Conservation (phyloP, 2,797 vertebrate genomes). For the Helicolenus hilgendorfi region DNA sequence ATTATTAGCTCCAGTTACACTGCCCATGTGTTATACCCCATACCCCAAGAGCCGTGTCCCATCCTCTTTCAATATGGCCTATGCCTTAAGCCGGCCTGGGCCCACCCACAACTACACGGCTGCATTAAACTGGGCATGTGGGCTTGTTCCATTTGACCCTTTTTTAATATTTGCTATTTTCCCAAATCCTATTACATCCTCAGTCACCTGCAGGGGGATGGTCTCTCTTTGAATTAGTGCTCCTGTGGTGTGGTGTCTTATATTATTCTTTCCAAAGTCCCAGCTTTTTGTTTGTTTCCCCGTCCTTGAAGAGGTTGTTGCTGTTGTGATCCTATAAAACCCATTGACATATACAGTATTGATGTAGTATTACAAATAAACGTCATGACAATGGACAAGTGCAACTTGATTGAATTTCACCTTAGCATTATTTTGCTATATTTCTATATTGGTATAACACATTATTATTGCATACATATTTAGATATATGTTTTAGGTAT, state of each 20-base stretch:
- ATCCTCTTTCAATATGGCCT: too few relatives aligned
- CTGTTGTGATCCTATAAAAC: not conserved
- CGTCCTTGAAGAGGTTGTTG: not conserved
- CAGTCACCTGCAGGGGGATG: not conserved
- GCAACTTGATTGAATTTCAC: not conserved
- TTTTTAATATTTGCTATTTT: slow-evolving; percentile 2
- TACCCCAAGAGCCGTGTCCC: too few relatives aligned
- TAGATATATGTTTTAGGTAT: not conserved
- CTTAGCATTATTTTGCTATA: not conserved
- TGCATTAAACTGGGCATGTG: not conserved
- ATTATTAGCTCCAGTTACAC: too few relatives aligned
- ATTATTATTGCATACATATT: not conserved
- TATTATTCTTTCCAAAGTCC: not conserved
- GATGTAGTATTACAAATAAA: not conserved
- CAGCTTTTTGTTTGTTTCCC: not conserved
- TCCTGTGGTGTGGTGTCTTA: not conserved
- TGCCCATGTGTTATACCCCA: too few relatives aligned
- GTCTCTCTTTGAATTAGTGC: not conserved
- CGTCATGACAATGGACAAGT: not conserved
- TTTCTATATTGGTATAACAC: not conserved
- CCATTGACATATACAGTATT: not conserved
- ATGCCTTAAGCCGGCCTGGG: too few relatives aligned
- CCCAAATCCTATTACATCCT: not conserved
- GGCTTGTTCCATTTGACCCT: slow-evolving; percentile 9
- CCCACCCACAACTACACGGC: too few relatives aligned